Conservation (phyloP, 2,888 invertebrate species). For the Slavum lentiscoides region DNA sequence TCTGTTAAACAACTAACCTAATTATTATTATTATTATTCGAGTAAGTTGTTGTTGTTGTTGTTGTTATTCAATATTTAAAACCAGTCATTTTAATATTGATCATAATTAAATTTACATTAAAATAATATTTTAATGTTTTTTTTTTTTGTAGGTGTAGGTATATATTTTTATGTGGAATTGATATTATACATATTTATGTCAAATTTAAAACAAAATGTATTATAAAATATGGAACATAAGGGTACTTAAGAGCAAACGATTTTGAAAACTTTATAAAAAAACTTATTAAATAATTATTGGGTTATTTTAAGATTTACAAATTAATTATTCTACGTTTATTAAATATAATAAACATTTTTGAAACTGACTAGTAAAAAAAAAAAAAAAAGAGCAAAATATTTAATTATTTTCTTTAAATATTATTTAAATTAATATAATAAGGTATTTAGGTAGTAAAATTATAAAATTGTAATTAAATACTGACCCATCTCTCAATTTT, state of each 20-base stretch:
- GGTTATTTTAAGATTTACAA: no score
- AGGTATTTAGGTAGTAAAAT: background rate
- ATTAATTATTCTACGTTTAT: no score
- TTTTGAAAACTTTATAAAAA: background rate
- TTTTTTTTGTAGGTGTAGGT: background rate
- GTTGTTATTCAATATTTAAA: background rate
- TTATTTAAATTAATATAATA: background rate
- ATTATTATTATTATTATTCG: background rate
- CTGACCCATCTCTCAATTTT: background rate
- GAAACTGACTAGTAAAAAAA: background rate
- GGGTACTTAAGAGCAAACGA: background rate
- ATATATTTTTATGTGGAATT: background rate
- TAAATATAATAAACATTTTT: no score
- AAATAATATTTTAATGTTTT: conserved; percentile 5
- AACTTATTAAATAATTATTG: no score
- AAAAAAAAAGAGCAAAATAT: background rate
- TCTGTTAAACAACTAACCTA: conserved; percentile 13
- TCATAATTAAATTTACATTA: conserved; percentile 4
- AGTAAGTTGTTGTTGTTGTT: no score
- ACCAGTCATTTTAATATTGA: conserved; percentile 2
- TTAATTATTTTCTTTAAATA: background rate
- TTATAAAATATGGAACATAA: background rate
- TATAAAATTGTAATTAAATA: conserved; percentile 2
- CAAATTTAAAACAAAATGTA: background rate
- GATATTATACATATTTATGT: background rate